A percentile compares a stretch with the other conserved stretches of the same genome.
phyloP scores from a whole-genome alignment of 2,888 invertebrate species.

The Agonopterix alstromeriana region DNA sequence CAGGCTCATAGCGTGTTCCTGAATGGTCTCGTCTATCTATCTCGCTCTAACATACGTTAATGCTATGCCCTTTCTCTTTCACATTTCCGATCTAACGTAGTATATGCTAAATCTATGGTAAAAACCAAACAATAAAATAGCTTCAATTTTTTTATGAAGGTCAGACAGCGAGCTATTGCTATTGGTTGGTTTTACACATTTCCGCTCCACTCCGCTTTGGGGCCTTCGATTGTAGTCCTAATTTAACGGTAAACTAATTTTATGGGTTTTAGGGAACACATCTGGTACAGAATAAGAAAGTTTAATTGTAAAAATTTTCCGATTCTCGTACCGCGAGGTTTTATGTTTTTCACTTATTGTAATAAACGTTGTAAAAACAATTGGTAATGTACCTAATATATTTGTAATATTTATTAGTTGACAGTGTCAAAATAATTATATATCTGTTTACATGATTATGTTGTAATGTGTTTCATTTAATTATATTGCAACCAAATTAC shows the following conservation, averaged over 20 bases:
- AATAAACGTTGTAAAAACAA: slow-evolving; percentile 38
- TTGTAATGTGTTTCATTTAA: slow-evolving; percentile 41
- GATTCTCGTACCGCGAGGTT: slow-evolving; percentile 20
- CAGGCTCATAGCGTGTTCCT: no score
- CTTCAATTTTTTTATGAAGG: no score
- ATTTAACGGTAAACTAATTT: slow-evolving; percentile 9
- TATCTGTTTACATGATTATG: slow-evolving; percentile 58
- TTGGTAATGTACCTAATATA: slow-evolving; percentile 47
- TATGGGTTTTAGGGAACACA: slow-evolving; percentile 30
- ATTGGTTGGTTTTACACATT: no score
- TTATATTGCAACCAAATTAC: background rate
- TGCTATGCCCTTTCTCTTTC: no score
- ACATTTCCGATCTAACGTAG: no score
- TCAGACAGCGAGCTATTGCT: no score
- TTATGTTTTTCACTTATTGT: slow-evolving; percentile 29
- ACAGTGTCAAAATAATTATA: slow-evolving; percentile 72
- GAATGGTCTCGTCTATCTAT: no score
- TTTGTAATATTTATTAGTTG: slow-evolving; percentile 47
- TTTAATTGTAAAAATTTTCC: slow-evolving; percentile 10
- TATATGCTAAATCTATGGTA: no score
- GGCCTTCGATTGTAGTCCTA: no score
- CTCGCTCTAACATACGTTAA: no score
- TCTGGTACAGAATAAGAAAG: slow-evolving; percentile 14
- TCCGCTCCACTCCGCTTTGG: no score
- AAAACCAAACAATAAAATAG: no score